Conservation (phyloP, 1,140 invertebrate genomes). For the Drosophila orosa region DNA sequence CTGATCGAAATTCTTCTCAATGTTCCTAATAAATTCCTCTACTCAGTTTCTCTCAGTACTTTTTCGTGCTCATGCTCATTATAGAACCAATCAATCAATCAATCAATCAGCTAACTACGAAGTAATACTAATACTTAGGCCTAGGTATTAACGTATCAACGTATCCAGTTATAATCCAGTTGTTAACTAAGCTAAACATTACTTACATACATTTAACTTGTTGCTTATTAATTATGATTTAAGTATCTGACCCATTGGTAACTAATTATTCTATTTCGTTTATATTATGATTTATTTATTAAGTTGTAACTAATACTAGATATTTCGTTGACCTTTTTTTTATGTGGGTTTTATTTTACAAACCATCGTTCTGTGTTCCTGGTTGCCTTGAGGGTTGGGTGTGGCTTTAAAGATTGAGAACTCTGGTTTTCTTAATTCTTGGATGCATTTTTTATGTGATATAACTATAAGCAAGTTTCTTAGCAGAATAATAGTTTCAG, state of each 20-base stretch:
- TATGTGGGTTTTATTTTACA: slow-evolving; percentile 6
- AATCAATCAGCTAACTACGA: slow-evolving; percentile 22
- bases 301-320: slow-evolving; percentile 68
- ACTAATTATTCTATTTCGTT: slow-evolving; percentile 59
- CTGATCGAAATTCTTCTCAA: slow-evolving; percentile 49
- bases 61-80: slow-evolving; percentile 52
- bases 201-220: slow-evolving; percentile 44
- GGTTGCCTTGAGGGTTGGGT: slow-evolving; percentile 30
- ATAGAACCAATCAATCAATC: slow-evolving; percentile 13
- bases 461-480: too few relatives aligned
- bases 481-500: neutral
- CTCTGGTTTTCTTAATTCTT: too few relatives aligned
- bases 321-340: slow-evolving; percentile 20
- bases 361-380: slow-evolving; percentile 7
- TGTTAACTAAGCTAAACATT: slow-evolving; percentile 60
- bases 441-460: too few relatives aligned
- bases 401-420: slow-evolving; percentile 11
- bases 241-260: slow-evolving; percentile 66
- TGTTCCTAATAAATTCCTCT: slow-evolving; percentile 54
- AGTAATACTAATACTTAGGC: slow-evolving; percentile 17
- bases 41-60: slow-evolving; percentile 55
- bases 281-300: slow-evolving; percentile 14
- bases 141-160: slow-evolving; percentile 25
- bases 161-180: slow-evolving; percentile 19
- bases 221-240: slow-evolving; percentile 71